A percentile compares a stretch with the other conserved stretches of the same genome.
Conservation (phyloP, 1,140 invertebrate genomes). For the Apocrypta bakeri region DNA sequence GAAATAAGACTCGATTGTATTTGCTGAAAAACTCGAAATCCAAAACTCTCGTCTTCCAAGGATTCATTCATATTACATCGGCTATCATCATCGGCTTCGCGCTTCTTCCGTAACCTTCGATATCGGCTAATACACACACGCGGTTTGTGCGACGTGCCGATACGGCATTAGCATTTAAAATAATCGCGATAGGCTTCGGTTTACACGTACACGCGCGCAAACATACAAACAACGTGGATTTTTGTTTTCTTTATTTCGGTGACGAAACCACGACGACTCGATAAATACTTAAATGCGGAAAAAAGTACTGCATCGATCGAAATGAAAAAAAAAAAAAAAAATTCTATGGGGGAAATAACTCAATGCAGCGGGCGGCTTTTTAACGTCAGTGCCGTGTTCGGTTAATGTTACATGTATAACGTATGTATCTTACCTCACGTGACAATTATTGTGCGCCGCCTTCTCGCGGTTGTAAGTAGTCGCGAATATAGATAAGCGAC, state of each 20-base stretch:
- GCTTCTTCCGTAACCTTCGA: not conserved
- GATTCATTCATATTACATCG: not conserved
- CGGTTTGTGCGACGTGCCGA: not conserved
- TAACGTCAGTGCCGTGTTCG: too few relatives aligned
- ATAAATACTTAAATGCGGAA: too few relatives aligned
- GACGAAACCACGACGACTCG: too few relatives aligned
- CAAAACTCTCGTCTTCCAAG: not conserved
- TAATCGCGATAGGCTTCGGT: not conserved
- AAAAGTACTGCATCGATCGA: too few relatives aligned
- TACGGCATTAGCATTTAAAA: slow-evolving; percentile 6
- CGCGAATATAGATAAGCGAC: too few relatives aligned
- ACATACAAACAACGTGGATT: not conserved
- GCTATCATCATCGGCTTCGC: not conserved
- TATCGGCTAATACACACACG: not conserved
- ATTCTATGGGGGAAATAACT: too few relatives aligned
- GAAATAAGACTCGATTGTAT: not conserved
- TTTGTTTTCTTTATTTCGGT: not conserved
- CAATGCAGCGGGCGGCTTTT: too few relatives aligned
- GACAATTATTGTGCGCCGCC: too few relatives aligned
- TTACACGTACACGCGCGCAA: not conserved
- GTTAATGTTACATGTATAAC: too few relatives aligned
- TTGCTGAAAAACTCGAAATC: not conserved
- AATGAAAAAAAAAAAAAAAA: too few relatives aligned
- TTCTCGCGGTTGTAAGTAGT: too few relatives aligned
- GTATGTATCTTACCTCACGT: too few relatives aligned